These are phyloP conservation scores for Byasa hedistus DNA, from an alignment of 2,888 invertebrate genomes.

Conservation along the genomic window DNA sequence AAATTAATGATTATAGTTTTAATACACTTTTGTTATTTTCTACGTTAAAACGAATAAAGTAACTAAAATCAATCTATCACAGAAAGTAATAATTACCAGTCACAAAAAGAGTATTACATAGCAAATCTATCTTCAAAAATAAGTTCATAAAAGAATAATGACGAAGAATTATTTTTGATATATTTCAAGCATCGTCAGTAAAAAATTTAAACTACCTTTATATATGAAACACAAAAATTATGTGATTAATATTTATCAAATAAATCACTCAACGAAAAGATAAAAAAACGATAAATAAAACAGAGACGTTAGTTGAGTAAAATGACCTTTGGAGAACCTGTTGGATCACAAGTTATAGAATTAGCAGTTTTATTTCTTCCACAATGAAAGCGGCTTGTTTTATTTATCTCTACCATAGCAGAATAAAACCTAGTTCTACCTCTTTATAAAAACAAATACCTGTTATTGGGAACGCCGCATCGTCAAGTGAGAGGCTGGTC, in stretches of 20 bases:
- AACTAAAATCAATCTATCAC: no score
- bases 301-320: constrained; percentile 7
- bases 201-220: no score
- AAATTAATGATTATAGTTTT: no score
- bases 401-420: constrained; percentile 21
- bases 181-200: no score
- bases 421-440: constrained; percentile 19
- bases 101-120: no score
- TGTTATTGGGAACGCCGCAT: constrained; percentile 42
- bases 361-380: constrained; percentile 23
- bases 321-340: constrained; percentile 26
- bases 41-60: no score
- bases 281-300: background rate
- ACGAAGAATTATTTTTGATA: no score
- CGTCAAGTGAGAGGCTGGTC: constrained; percentile 49
- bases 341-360: constrained; percentile 16
- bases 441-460: constrained; percentile 34
- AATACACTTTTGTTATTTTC: no score
- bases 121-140: no score
- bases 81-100: no score
- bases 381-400: constrained; percentile 26
- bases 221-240: background rate
- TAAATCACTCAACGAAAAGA: background rate
- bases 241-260: background rate
- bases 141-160: no score